Conservation (phyloP, 2,888 invertebrate species). For the Coecobrya sp. region DNA sequence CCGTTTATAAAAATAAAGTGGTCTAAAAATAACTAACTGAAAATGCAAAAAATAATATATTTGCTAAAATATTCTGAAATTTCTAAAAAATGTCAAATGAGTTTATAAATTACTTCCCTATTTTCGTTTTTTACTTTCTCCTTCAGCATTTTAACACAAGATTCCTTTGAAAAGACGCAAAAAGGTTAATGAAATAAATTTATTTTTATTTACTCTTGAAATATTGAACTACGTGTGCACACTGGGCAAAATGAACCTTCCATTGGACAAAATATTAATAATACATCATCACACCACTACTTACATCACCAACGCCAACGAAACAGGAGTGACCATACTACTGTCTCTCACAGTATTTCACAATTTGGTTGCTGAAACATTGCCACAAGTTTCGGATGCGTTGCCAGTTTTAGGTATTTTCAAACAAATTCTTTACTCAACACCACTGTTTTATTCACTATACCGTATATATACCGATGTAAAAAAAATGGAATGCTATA, state of each 20-base stretch:
- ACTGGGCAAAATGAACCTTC: constrained; percentile 42
- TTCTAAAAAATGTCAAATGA: too few relatives aligned
- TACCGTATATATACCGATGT: too few relatives aligned
- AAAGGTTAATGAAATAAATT: not conserved
- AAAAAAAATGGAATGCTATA: constrained; percentile 15
- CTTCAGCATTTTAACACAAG: not conserved
- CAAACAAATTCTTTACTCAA: not conserved
- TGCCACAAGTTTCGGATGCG: constrained; percentile 89
- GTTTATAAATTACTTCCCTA: not conserved
- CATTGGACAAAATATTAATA: constrained; percentile 34
- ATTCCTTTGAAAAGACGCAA: not conserved
- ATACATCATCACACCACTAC: not conserved
- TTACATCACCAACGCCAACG: constrained; percentile 14
- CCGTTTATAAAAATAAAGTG: not conserved
- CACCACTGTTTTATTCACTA: not conserved
- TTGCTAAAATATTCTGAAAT: not conserved
- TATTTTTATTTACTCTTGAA: not conserved
- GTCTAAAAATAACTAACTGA: not conserved
- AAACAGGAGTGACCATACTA: constrained; percentile 89
- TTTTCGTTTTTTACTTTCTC: not conserved
- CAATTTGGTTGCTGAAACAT: constrained; percentile 89
- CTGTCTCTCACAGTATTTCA: constrained; percentile 90
- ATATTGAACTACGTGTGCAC: constrained; percentile 51
- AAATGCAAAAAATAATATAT: not conserved
- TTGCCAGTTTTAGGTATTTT: constrained; percentile 89